Conservation (phyloP, 2,113 vertebrate species). For the Eurystomus gularis region DNA sequence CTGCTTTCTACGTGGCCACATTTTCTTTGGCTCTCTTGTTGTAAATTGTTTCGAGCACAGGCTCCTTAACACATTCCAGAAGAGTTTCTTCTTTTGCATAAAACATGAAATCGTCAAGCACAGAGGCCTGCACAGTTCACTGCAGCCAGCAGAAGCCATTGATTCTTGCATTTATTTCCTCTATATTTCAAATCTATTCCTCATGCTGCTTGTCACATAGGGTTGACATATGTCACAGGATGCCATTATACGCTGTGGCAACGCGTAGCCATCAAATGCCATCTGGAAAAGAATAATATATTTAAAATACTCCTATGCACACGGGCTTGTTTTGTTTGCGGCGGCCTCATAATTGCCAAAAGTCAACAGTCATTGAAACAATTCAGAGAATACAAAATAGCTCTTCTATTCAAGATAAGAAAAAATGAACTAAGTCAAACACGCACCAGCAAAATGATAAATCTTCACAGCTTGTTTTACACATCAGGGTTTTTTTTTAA, state of each 20-base stretch:
- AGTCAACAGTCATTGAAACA: not conserved
- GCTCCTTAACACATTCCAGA: not conserved
- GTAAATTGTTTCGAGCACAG: not conserved
- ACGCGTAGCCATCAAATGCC: not conserved
- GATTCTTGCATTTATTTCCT: slow-evolving; percentile 67
- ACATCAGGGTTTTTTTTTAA: not conserved
- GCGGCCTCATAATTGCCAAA: not conserved
- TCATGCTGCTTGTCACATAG: slow-evolving; percentile 48
- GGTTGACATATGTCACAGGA: slow-evolving; percentile 69
- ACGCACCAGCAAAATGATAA: not conserved
- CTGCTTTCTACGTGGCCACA: not conserved
- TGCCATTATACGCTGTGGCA: not conserved
- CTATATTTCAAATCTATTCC: slow-evolving; percentile 48
- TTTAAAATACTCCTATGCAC: slow-evolving; percentile 6
- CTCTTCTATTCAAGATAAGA: not conserved
- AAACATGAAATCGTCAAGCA: slow-evolving; percentile 60
- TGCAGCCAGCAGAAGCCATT: slow-evolving; percentile 55
- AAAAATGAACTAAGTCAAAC: not conserved
- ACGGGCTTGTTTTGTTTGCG: slow-evolving; percentile 24
- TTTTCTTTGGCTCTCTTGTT: not conserved
- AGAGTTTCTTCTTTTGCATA: slow-evolving; percentile 60
- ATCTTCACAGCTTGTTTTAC: not conserved
- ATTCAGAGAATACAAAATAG: slow-evolving; percentile 20
- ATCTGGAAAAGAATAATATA: slow-evolving; percentile 16
- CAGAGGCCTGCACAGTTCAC: slow-evolving; percentile 46